A percentile compares a stretch with the other conserved stretches of the same genome.
phyloP scores from a whole-genome alignment of 1,140 invertebrate genomes.

The Ceratosolen solmsi region DNA sequence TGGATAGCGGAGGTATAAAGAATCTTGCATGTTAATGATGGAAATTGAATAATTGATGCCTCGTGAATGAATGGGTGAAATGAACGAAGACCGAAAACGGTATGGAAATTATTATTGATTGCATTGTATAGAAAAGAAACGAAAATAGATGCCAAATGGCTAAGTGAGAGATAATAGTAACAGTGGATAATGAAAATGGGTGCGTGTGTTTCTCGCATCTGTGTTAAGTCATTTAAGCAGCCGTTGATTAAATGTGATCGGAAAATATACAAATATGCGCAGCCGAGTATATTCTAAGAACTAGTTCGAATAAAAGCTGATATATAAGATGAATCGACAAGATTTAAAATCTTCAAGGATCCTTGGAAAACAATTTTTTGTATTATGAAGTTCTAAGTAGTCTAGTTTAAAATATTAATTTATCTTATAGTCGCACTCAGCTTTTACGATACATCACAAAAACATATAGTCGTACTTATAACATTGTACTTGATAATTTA shows the following conservation, averaged over 20 bases:
- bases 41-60: neutral
- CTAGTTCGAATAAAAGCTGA: neutral
- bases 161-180: no score
- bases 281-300: neutral
- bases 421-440: neutral
- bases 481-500: neutral
- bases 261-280: neutral
- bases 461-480: neutral
- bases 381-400: neutral
- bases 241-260: neutral
- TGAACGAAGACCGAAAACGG: neutral
- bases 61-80: neutral
- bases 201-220: neutral
- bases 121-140: no score
- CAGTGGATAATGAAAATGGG: no score
- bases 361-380: neutral
- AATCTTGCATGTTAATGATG: neutral
- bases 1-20: neutral
- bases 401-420: neutral
- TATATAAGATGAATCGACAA: neutral
- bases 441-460: neutral
- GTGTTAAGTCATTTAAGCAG: neutral
- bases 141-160: neutral
- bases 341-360: neutral
- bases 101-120: neutral